Conservation (phyloP, 1,140 invertebrate species). For the Pseudomyrmex gracilis region DNA sequence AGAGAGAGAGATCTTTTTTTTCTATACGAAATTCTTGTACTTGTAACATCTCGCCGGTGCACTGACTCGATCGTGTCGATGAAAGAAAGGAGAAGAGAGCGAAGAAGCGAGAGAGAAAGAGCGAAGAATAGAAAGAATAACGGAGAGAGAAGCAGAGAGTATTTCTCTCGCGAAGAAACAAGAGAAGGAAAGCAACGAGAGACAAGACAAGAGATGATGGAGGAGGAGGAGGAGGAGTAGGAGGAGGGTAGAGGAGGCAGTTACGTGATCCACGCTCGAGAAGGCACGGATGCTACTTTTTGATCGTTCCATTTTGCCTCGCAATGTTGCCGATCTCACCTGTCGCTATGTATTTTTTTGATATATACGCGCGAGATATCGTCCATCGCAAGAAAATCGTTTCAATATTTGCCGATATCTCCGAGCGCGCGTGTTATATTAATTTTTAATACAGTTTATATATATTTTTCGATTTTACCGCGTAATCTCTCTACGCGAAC, state of each 20-base stretch:
- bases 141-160: slow-evolving; percentile 41
- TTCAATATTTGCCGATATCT: not conserved
- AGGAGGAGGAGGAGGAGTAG: slow-evolving; percentile 28
- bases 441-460: not conserved
- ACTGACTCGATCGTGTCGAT: slow-evolving; percentile 72
- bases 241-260: slow-evolving; percentile 69
- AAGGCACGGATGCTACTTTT: slow-evolving; percentile 71
- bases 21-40: slow-evolving; percentile 76
- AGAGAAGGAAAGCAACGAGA: slow-evolving; percentile 3
- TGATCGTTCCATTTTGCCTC: slow-evolving; percentile 58
- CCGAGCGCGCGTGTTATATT: no score
- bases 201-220: not conserved
- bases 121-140: slow-evolving; percentile 25
- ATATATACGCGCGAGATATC: slow-evolving; percentile 22
- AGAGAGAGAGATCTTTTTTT: slow-evolving; percentile 60
- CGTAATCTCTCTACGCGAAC: no score
- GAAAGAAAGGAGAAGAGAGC: slow-evolving; percentile 55
- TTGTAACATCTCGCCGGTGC: slow-evolving; percentile 73
- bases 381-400: not conserved
- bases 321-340: slow-evolving; percentile 46
- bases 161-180: slow-evolving; percentile 16
- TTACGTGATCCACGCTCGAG: slow-evolving; percentile 80
- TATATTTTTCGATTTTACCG: not conserved
- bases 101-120: slow-evolving; percentile 48
- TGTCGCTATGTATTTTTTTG: slow-evolving; percentile 54